Evolutionary conservation across 2,888 invertebrate genomes (phyloP), one percentile per base, ranked within the genome.

Genomic region (Nephrotoma flavescens): DNA sequence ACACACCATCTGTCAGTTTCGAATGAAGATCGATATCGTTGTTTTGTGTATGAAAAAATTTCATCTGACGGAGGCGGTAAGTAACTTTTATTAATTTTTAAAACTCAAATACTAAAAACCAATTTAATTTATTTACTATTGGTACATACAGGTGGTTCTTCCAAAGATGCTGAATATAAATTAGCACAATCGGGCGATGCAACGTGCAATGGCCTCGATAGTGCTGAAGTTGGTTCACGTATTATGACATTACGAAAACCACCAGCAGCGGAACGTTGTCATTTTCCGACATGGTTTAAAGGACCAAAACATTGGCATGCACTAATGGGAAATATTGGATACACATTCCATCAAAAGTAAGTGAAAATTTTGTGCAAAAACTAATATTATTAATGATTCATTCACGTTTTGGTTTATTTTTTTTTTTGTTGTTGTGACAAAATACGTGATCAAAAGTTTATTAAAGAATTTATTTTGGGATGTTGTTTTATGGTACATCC

Each of bases 101-200:
- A n/a, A 47, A 47, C 47, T 4, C 47, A 12, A 12, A 12, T 47
- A 3, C 47, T 47, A 47, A 47, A 47, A 12, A 12, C 2, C 11
- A 47, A 12, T 47, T 12, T 47, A 84, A 84, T 19, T 15, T 42
- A 15, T 85, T 85, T 4, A 19, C 11, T n/a, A 31, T 71, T 47
- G 19, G 19, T 19, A 19, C 31, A 88, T 88, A 87, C 90, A 89
- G 92, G 91, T 89, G 93, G 92, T 86, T 90, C 90, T 84, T 90
- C 90, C 87, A 92, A 91, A 15, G 94, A 94, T 87, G 94, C 95
- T 88, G 96, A 96, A 91, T 97, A 96, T 92, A 93, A 96, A 90
- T 95, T 97, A 88, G 97, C 97, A 4, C 97, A 97, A 92, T 97
- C 97, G 86, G 97, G 97, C 7, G 97, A 98, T 91, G 97, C 97